A percentile compares a stretch with the other conserved stretches of the same genome.
Conservation (phyloP, 2,888 invertebrate genomes). For the Vannuccia rotundouncinata region DNA sequence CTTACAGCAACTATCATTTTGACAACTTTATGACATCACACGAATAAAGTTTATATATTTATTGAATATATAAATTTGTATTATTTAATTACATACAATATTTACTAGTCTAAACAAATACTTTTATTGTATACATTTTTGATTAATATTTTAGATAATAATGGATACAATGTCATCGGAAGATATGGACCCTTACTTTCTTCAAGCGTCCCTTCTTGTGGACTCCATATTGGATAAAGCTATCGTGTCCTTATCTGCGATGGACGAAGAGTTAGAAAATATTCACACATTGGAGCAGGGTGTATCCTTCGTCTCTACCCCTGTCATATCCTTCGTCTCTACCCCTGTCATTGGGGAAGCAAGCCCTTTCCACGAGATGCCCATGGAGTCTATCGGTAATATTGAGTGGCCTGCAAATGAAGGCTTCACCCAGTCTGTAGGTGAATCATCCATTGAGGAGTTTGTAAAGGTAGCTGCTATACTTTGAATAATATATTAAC, state of each 20-base stretch:
- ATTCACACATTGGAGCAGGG: neutral
- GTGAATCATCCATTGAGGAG: neutral
- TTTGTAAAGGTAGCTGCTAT: neutral
- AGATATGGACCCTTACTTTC: conserved; percentile 21
- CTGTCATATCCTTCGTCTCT: neutral
- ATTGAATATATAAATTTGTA: neutral
- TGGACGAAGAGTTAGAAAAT: neutral
- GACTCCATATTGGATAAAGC: conserved; percentile 50
- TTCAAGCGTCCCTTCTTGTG: conserved; percentile 43
- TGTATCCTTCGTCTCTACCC: neutral
- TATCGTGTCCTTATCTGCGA: conserved; percentile 25
- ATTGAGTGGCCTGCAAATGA: neutral
- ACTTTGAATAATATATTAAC: too few species aligned
- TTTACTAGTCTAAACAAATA: neutral
- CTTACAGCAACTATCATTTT: too few species aligned
- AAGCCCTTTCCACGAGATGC: neutral
- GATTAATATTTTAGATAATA: neutral
- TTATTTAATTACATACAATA: neutral
- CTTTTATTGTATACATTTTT: neutral
- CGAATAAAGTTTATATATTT: neutral
- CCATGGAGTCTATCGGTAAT: neutral
- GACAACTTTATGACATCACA: neutral
- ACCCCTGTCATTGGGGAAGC: neutral
- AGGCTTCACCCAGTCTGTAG: neutral
- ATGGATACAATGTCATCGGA: neutral